Conservation (phyloP, 1,140 invertebrate genomes). For the Teleopsis dalmanni region DNA sequence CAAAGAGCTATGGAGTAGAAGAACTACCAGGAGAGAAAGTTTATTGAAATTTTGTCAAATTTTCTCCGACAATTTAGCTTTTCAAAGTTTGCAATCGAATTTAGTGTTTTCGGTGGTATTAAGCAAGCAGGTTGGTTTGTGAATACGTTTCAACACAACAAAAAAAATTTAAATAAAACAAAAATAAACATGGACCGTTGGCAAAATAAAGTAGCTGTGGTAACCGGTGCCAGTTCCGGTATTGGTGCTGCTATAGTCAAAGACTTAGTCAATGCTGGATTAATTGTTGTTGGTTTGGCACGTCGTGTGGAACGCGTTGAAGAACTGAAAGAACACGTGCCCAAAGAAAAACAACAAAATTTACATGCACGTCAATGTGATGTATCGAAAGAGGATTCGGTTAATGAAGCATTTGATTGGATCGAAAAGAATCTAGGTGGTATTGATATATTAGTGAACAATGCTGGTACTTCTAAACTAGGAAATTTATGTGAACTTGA, state of each 20-base stretch:
- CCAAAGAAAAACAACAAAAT: conserved; percentile 31
- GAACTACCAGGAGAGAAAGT: too few relatives aligned
- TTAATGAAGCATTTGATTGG: conserved; percentile 56
- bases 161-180: too few relatives aligned
- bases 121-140: too few relatives aligned
- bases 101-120: too few relatives aligned
- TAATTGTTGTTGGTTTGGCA: conserved; percentile 62
- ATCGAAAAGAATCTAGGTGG: conserved; percentile 53
- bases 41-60: too few relatives aligned
- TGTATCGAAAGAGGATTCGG: conserved; percentile 54
- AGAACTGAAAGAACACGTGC: conserved; percentile 35
- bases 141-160: too few relatives aligned
- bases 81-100: too few relatives aligned
- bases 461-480: conserved; percentile 51
- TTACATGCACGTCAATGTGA: conserved; percentile 53
- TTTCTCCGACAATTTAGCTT: too few relatives aligned
- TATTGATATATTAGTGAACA: conserved; percentile 63
- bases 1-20: too few relatives aligned
- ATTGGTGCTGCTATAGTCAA: conserved; percentile 44
- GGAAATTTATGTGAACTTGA: neutral
- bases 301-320: conserved; percentile 52
- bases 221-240: conserved; percentile 31
- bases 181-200: conserved; percentile 15
- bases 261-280: conserved; percentile 21
- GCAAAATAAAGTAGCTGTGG: conserved; percentile 10